Evolutionary conservation across 2,113 vertebrate species (phyloP), one percentile per base, ranked within the genome.

Genomic region (Cichladusa arquata): DNA sequence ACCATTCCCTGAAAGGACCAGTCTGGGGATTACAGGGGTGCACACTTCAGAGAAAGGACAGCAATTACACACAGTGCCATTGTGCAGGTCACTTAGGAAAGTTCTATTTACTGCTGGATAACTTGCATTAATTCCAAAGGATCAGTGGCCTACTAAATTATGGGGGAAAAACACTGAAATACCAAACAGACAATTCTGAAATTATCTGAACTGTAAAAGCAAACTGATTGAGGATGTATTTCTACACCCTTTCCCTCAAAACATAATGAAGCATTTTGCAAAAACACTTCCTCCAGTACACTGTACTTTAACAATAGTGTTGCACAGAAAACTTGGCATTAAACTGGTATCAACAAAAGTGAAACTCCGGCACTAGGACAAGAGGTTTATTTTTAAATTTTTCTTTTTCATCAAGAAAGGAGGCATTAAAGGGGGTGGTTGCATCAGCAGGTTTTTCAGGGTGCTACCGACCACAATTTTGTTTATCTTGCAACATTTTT

Each of bases 251-350:
- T 71, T 50, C 66, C 74, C 85, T 93, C 40, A 47, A 74, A 93
- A 40, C 29, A 40, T 25, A 78, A 54, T 3, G 36, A 87, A 92
- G 38, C 71, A 44, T 86, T 96, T 88, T 85, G 61, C 65, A 84
- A 47, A 91, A 88, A 31, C 51, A 57, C 50, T 92, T 84, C 34
- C 76, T 84, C 61, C 72, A 34, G 28, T 13, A 34, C n/a, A 20
- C 81, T 73, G 91, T 34, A 72, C 72, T 93, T 94, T 77, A 96
- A 66, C 64, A 70, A 71, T 19, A 58, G 67, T 9, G 28, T 65
- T 81, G 90, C 18, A n/a, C 23, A 79, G 89, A 65, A 92, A 94
- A 93, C 65, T 95, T 95, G 85, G 89, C 91, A 92, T 88, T 80
- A 47, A 92, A 67, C 29, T 44, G 71, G 12, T 64, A 86, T 42